phyloP scores from a whole-genome alignment of 2,888 invertebrate species.

The Dione juno region DNA sequence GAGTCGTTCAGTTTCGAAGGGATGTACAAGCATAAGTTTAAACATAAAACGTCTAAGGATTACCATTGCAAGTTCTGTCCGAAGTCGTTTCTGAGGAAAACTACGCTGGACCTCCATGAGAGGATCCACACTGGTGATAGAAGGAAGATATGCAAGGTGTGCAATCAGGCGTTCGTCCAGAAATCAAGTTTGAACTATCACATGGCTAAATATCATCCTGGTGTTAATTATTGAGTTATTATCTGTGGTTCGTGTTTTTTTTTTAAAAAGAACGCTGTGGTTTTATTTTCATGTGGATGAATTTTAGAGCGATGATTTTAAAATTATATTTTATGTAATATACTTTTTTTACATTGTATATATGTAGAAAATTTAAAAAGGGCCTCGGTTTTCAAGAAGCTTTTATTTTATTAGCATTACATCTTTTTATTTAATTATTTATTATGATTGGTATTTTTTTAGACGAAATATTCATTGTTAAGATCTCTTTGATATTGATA shows the following conservation, averaged over 20 bases:
- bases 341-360: no score
- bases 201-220: constrained; percentile 74
- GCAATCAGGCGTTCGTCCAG: constrained; percentile 74
- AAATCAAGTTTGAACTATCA: constrained; percentile 76
- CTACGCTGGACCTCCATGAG: constrained; percentile 51
- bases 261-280: neutral
- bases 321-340: neutral
- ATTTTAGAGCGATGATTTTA: neutral
- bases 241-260: neutral
- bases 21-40: constrained; percentile 70
- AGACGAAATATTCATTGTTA: no score
- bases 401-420: no score
- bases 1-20: constrained; percentile 63
- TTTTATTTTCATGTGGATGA: no score
- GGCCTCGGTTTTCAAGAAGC: neutral
- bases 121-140: constrained; percentile 71
- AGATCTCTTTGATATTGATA: no score
- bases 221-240: constrained; percentile 59
- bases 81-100: constrained; percentile 71
- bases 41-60: constrained; percentile 71
- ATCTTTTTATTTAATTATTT: neutral
- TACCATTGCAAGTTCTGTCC: constrained; percentile 72
- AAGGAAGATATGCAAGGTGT: constrained; percentile 65
- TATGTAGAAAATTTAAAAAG: neutral
- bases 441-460: neutral